Conservation (phyloP, 2,113 vertebrate genomes). For the Vombatus ursinus region DNA sequence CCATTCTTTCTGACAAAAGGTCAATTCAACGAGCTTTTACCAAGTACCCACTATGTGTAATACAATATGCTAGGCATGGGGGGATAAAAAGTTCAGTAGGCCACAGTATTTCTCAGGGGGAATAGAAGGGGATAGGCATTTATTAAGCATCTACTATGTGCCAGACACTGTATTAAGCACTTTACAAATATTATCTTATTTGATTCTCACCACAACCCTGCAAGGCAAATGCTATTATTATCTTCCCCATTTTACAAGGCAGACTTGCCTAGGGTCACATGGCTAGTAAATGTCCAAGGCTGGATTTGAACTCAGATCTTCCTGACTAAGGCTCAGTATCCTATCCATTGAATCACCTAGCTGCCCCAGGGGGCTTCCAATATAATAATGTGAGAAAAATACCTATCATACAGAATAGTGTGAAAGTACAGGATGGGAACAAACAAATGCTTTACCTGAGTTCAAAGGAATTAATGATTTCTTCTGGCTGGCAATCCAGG, state of each 20-base stretch:
- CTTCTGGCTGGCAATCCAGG: background rate
- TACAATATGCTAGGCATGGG: background rate
- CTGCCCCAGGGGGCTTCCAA: background rate
- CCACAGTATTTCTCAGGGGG: background rate
- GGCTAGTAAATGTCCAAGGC: background rate
- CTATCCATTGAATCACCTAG: background rate
- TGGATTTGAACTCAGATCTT: background rate
- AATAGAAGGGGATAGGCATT: background rate
- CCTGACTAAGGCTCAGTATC: background rate
- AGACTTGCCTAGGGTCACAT: background rate
- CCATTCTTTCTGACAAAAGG: background rate
- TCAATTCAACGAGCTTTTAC: background rate
- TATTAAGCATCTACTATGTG: background rate
- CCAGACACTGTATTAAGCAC: background rate
- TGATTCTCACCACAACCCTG: background rate
- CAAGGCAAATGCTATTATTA: background rate
- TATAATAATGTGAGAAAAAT: background rate
- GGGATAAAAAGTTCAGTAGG: background rate
- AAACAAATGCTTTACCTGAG: background rate
- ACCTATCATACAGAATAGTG: background rate
- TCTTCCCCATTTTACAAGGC: background rate
- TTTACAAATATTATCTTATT: background rate
- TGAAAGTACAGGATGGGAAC: background rate
- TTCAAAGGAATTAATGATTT: background rate
- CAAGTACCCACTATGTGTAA: background rate